phyloP scores from a whole-genome alignment of 2,888 invertebrate species.

The Galeopsomyia nigrocyanea region DNA sequence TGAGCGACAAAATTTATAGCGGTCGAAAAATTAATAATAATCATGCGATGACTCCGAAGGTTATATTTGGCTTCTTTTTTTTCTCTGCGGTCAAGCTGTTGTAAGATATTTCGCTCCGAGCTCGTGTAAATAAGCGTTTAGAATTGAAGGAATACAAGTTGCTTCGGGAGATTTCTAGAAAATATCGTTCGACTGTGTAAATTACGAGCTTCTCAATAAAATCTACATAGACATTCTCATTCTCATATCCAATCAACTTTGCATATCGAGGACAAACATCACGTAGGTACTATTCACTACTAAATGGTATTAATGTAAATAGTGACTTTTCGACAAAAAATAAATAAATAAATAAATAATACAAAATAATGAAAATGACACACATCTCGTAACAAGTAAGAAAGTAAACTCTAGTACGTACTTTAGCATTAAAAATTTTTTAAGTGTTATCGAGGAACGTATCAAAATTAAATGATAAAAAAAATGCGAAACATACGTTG shows the following conservation, averaged over 20 bases:
- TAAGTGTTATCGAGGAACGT: constrained; percentile 22
- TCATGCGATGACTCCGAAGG: no score
- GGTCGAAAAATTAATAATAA: no score
- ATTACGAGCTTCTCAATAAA: constrained; percentile 19
- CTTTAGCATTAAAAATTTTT: constrained; percentile 35
- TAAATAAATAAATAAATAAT: no score
- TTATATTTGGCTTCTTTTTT: no score
- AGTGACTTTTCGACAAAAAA: constrained; percentile 9
- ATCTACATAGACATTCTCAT: constrained; percentile 6
- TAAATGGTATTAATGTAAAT: constrained; percentile 14
- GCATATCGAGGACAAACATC: background rate
- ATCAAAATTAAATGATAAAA: constrained; percentile 28
- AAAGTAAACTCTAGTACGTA: constrained; percentile 17
- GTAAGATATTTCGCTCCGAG: constrained; percentile 21
- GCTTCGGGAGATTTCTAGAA: background rate
- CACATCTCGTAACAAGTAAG: constrained; percentile 9
- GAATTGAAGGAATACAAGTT: background rate
- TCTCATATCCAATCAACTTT: constrained; percentile 17
- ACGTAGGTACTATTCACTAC: background rate
- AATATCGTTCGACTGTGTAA: background rate
- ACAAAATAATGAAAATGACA: no score
- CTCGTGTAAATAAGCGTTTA: background rate
- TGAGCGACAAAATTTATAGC: constrained; percentile 12
- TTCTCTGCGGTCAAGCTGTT: no score
- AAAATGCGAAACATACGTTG: constrained; percentile 10